phyloP scores from a whole-genome alignment of 2,888 invertebrate species.

The Ormyrus pomaceus region DNA sequence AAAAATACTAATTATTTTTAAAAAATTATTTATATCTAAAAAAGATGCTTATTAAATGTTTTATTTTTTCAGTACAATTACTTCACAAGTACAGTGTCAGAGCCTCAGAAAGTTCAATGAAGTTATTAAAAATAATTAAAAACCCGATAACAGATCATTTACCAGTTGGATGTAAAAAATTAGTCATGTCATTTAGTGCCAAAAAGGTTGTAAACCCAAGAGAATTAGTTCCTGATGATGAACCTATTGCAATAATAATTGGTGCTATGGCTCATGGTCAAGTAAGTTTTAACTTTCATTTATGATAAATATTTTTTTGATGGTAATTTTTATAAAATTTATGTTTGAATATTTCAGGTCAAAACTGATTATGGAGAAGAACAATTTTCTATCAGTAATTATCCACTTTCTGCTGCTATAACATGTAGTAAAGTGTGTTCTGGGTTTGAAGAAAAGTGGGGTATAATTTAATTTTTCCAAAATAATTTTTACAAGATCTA shows the following conservation, averaged over 20 bases:
- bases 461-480: constrained; percentile 74
- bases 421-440: constrained; percentile 96
- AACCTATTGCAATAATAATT: constrained; percentile 92
- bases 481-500: constrained; percentile 8
- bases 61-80: constrained; percentile 87
- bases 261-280: constrained; percentile 99
- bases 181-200: constrained; percentile 92
- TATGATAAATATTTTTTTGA: constrained; percentile 10
- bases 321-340: constrained; percentile 5
- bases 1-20: too few species aligned
- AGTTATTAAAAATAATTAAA: constrained; percentile 95
- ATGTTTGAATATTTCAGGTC: constrained; percentile 75
- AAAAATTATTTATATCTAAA: too few species aligned
- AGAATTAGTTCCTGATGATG: constrained; percentile 86
- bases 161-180: constrained; percentile 94
- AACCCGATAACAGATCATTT: constrained; percentile 96
- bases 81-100: constrained; percentile 95
- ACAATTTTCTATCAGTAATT: constrained; percentile 94
- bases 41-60: too few species aligned
- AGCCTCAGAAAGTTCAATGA: constrained; percentile 92
- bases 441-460: constrained; percentile 97
- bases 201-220: constrained; percentile 83
- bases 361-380: constrained; percentile 92
- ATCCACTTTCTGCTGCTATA: constrained; percentile 96
- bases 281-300: constrained; percentile 75